These are phyloP conservation scores for silkworm (Bombyx mori) DNA, from an alignment of 1,140 invertebrate species.

Conservation along the genomic window ASM3026992v2 NC_085112.1:5096001-5096500, in stretches of 20 bases:
- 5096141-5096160: slow-evolving; percentile 5
- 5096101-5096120: no score
- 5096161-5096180: not conserved
- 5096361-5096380: slow-evolving; percentile 11
- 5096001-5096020: no score
- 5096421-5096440: no score
- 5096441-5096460: no score
- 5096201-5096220: slow-evolving; percentile 28
- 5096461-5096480: no score
- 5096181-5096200: not conserved
- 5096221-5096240: slow-evolving; percentile 40
- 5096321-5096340: slow-evolving; percentile 18
- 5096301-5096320: slow-evolving; percentile 13
- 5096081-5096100: no score
- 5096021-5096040: no score
- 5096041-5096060: no score
- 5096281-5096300: slow-evolving; percentile 6
- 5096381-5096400: slow-evolving; percentile 9
- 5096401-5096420: not conserved
- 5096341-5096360: slow-evolving; percentile 1
- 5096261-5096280: slow-evolving; percentile 16
- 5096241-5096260: slow-evolving; percentile 25
- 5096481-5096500: no score
- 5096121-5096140: no score
- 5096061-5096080: no score